Conservation (phyloP, 2,113 vertebrate genomes). For the Ifrita kowaldi region DNA sequence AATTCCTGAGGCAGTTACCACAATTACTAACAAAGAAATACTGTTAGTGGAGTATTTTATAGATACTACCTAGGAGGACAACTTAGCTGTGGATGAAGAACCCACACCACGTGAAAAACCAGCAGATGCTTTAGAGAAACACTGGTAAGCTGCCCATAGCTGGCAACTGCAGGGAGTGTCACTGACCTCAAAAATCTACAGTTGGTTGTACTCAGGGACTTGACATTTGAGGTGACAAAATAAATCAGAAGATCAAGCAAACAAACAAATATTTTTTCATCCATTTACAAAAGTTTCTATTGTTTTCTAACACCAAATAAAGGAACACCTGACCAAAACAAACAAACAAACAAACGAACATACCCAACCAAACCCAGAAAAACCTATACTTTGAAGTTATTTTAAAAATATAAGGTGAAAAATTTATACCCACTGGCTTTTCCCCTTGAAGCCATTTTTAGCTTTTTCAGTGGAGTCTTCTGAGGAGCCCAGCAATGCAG, state of each 20-base stretch:
- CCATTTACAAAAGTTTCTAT: not conserved
- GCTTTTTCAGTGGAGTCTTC: not conserved
- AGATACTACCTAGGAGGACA: not conserved
- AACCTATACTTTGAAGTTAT: not conserved
- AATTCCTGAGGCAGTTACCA: not conserved
- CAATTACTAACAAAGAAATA: not conserved
- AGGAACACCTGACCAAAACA: not conserved
- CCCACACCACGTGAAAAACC: not conserved
- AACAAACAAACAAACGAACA: not conserved
- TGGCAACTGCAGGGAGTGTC: not conserved
- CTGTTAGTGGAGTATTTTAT: not conserved
- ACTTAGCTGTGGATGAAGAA: not conserved
- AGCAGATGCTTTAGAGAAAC: not conserved
- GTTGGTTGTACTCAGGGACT: not conserved
- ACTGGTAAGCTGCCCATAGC: not conserved
- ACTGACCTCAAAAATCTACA: not conserved
- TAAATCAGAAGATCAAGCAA: not conserved
- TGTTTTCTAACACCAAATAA: not conserved
- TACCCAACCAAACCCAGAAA: not conserved
- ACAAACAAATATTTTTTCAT: not conserved
- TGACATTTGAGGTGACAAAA: conserved; percentile 4
- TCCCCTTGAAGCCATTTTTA: not conserved
- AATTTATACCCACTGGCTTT: not conserved
- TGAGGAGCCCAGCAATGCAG: not conserved
- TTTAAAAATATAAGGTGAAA: not conserved